Conservation (phyloP, 2,797 vertebrate species). For the Lutjanus campechanus region DNA sequence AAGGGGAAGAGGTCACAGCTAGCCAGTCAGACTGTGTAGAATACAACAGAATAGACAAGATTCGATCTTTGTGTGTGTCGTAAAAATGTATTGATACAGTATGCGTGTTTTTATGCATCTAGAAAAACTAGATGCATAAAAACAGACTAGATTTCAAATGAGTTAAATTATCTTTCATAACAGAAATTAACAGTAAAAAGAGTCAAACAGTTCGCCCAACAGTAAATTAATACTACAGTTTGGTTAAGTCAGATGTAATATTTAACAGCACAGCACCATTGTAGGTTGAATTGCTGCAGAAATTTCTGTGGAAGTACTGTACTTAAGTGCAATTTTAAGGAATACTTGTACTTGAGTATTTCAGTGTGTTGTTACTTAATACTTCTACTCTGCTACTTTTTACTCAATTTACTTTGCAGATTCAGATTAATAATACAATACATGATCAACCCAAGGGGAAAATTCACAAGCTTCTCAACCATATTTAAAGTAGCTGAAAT, state of each 20-base stretch:
- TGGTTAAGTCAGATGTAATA: not conserved
- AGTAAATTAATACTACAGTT: not conserved
- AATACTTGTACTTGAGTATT: not conserved
- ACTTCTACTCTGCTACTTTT: not conserved
- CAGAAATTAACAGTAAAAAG: not conserved
- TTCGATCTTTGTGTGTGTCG: not conserved
- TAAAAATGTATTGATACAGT: not conserved
- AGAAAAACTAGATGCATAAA: not conserved
- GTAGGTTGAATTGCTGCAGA: not conserved
- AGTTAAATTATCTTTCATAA: not conserved
- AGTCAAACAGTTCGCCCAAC: not conserved
- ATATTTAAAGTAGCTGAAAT: too few relatives aligned
- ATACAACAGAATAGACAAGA: not conserved
- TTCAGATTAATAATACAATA: not conserved
- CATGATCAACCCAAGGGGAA: not conserved
- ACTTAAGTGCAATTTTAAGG: not conserved
- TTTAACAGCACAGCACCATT: not conserved
- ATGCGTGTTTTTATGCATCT: too few relatives aligned
- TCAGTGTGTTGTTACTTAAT: not conserved
- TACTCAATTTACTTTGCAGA: not conserved
- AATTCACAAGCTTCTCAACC: too few relatives aligned
- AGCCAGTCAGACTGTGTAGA: conserved; percentile 19
- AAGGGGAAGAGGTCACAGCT: conserved; percentile 48
- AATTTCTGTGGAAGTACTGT: not conserved
- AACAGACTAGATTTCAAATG: not conserved